Percentiles rank a stretch among this genome's conserved stretches.
These are phyloP conservation scores for Mastacembelus armatus DNA, from an alignment of 2,797 vertebrate species.

Conservation along the genomic window DNA sequence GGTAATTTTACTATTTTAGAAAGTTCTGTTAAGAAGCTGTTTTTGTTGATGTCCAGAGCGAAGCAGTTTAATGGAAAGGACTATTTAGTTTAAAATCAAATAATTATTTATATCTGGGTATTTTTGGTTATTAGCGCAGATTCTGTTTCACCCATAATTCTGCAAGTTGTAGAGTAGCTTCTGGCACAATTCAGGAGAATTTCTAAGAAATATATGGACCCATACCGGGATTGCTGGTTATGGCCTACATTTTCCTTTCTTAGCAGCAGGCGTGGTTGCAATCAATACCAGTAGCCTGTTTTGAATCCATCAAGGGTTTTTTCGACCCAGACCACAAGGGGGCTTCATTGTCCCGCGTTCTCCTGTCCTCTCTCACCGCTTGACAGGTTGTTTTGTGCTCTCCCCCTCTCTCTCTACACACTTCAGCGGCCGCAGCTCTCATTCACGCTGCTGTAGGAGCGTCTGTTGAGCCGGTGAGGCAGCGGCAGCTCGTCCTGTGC, in stretches of 20 bases:
- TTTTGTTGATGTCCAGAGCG: too few species aligned
- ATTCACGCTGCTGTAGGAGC: constrained; percentile 56
- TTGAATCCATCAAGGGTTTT: neutral
- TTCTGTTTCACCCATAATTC: too few species aligned
- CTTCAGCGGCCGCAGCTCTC: constrained; percentile 46
- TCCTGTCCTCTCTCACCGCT: constrained; percentile 8
- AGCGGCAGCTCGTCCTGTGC: constrained; percentile 49
- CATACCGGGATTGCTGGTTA: too few species aligned
- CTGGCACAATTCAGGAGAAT: too few species aligned
- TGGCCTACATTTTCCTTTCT: neutral
- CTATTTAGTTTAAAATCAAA: too few species aligned
- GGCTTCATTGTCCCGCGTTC: constrained; percentile 56
- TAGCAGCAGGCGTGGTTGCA: constrained; percentile 26
- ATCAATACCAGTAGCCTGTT: neutral
- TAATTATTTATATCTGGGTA: too few species aligned
- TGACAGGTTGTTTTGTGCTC: constrained; percentile 21
- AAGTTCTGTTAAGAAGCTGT: too few species aligned
- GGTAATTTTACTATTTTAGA: too few species aligned
- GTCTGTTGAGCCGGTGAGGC: constrained; percentile 58
- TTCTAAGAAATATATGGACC: too few species aligned
- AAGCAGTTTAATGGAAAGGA: too few species aligned
- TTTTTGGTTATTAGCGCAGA: too few species aligned
- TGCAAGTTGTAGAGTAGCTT: too few species aligned
- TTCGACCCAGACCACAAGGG: constrained; percentile 63
- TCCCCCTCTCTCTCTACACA: constrained; percentile 4